phyloP scores from a whole-genome alignment of 1,140 invertebrate species.

The Eriosoma lanigerum region DNA sequence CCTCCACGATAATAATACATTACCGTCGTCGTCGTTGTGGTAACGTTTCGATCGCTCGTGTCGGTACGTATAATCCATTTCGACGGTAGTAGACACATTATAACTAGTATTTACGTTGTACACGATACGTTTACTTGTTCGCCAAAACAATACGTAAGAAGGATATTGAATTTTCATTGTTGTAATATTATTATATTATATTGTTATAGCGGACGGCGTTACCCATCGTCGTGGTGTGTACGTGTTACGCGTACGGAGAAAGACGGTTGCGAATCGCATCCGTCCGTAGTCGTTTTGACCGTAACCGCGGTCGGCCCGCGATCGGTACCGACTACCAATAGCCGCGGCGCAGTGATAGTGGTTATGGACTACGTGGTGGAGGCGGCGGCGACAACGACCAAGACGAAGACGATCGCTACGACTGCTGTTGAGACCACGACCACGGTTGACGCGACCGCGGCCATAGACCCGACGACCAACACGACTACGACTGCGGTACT shows the following conservation, averaged over 20 bases:
- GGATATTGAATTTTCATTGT: too few species aligned
- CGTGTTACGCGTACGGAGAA: not conserved
- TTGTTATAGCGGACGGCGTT: not conserved
- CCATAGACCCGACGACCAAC: not conserved
- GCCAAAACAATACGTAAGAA: too few species aligned
- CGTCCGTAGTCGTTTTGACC: not conserved
- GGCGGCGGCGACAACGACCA: slow-evolving; percentile 8
- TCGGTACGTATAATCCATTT: too few species aligned
- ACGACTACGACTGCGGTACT: not conserved
- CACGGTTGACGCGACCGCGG: not conserved
- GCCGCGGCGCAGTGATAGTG: not conserved
- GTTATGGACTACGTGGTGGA: slow-evolving; percentile 25
- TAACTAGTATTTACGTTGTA: too few species aligned
- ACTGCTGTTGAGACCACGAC: not conserved
- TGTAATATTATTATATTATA: not conserved
- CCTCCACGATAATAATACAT: too few species aligned
- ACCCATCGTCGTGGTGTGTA: not conserved
- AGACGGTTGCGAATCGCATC: not conserved
- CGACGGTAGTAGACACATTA: too few species aligned
- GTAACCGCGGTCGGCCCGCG: not conserved
- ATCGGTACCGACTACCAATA: not conserved
- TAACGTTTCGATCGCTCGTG: too few species aligned
- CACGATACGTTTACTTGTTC: too few species aligned
- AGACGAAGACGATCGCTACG: not conserved
- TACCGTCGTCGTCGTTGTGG: too few species aligned